Evolutionary conservation across 1,140 invertebrate species (phyloP), one percentile per base, ranked within the genome.

Genomic region (Tetragnatha versicolor): DNA sequence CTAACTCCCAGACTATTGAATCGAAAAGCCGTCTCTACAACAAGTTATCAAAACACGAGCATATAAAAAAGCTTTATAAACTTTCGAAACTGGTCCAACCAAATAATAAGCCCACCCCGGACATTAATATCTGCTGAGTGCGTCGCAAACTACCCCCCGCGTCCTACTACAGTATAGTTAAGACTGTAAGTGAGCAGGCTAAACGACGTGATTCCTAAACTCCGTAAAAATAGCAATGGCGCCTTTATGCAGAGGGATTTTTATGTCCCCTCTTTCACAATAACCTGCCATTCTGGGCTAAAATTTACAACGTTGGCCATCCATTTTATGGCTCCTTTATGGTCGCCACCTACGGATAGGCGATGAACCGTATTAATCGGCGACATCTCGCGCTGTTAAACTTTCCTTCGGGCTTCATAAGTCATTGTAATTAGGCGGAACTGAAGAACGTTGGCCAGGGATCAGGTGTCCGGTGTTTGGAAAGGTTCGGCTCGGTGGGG

Each of bases 181-280:
- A n/a, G n/a, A n/a, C n/a, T n/a, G n/a, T n/a, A n/a, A n/a, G n/a
- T n/a, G n/a, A n/a, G n/a, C n/a, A n/a, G n/a, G n/a, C n/a, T n/a
- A n/a, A n/a, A n/a, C n/a, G n/a, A n/a, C n/a, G n/a, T n/a, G n/a
- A n/a, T n/a, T n/a, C n/a, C n/a, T 58, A 33, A 58, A 58, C 55
- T 58, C 29, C 55, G 35, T 31, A 58, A 33, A 58, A 58, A 58
- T 58, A 33, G 35, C 55, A 58, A n/a, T 7, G 2, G 55, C 55
- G 7, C 10, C 20, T 58, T 58, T 58, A 58, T 31, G 31, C 55
- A 58, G 31, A 31, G 55, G 35, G 35, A 58, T 58, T 58, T 58
- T 58, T 58, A 58, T 58, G 55, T 58, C 55, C 55, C 22, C 55
- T 58, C 55, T 58, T 33, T 58, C 55, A 58, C 55, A 58, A 58